Evolutionary conservation across 1,140 invertebrate genomes (phyloP), one percentile per base, ranked within the genome.

Genomic region (Carcinoscorpius rotundicauda): DNA sequence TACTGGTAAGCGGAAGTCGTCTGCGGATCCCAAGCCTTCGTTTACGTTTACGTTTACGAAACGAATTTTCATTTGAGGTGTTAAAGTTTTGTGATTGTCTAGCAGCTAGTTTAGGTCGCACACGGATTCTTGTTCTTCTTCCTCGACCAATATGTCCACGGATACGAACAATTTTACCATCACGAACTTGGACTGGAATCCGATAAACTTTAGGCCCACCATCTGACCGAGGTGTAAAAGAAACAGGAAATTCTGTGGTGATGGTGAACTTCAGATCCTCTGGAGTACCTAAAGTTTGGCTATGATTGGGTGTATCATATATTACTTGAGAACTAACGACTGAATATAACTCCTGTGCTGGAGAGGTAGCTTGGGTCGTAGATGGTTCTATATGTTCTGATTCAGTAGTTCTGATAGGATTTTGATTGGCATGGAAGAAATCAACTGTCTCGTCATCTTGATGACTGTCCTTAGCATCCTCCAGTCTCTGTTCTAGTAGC

Each of bases 351-450:
- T 29, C 29, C 29, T 29, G 29, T 29, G 29, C 29, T 29, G 29
- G 0, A 29, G 29, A 29, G 29, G 29, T 29, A 1, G 29, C 29
- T 5, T 9, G 52, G 49, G 8, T 3, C 4, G 29, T 49, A 61
- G 48, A n/a, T 55, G 53, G n/a, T n/a, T 6, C 6, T 55, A 3
- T 6, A 55, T 8, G 0, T 6, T 6, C n/a, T 8, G n/a, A n/a
- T 29, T 29, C 29, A 29, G 29, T 29, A n/a, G 52, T 50, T 58
- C 68, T 52, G 8, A 60, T 62, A 6, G 68, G 68, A 2, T 62
- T 69, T 4, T 69, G 68, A 49, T 69, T 66, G 6, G 66, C 68
- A 51, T 66, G 66, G 10, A 63, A 65, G 10, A 66, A 69, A 4
- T 65, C 65, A 11, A 64, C 60, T 5, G 52, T 60, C 8, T 64